Evolutionary conservation across 2,888 invertebrate genomes (phyloP), one percentile per base, ranked within the genome.

Genomic region (Gastrophysa polygoni): DNA sequence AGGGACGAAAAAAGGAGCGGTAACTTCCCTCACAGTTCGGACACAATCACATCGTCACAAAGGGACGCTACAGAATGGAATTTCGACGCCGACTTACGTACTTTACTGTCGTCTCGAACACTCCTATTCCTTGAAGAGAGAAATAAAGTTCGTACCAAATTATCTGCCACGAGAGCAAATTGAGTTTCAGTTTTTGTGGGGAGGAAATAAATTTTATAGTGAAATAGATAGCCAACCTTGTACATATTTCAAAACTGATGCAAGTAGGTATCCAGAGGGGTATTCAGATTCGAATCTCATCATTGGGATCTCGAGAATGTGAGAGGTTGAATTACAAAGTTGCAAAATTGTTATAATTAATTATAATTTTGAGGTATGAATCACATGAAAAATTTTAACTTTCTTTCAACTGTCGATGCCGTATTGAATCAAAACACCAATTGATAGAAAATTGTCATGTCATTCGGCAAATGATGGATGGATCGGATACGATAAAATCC

Each of bases 41-140:
- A 65, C 68, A 68, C 69, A 70, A 68, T 68, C 69, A 63, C 71
- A 66, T 67, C 68, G 67, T 67, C 68, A 69, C 68, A 71, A 71
- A 69, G 68, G 67, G 68, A 69, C 61, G 62, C 62, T 59, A 43
- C 49, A 60, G 57, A 64, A 63, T 64, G 67, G 63, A 64, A 67
- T 67, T 63, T 56, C 57, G 60, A 55, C 56, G 50, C 43, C 44
- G 51, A 46, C 34, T 56, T 59, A 38, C 16, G 28, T 62, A 64
- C 60, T 57, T 61, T 49, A 57, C 52, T 34, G 28, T 58, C 17
- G 32, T 38, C 29, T 52, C 51, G 51, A 55, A 51, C 59, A 59
- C 59, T 51, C 56, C 28, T 16, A 51, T 46, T 28, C 57, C 51
- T 46, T 16, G 54, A 46, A 44, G 38, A 50, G 57, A 38, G 38